These are phyloP conservation scores for Rhogogaster chlorosoma DNA, from an alignment of 2,888 invertebrate species.

Conservation along the genomic window DNA sequence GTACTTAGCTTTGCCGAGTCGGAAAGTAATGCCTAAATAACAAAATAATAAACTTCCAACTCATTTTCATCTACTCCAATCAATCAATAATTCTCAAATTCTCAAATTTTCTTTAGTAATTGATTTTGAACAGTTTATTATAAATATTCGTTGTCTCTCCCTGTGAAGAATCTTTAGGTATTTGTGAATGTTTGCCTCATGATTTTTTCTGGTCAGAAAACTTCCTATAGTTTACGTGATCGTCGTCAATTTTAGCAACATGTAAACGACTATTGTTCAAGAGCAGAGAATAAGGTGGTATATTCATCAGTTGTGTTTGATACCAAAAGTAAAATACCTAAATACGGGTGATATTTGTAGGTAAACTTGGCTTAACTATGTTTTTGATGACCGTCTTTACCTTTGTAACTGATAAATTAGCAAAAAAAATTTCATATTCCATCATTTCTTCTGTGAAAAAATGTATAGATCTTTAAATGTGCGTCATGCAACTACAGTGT, in stretches of 20 bases:
- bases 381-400: neutral
- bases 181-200: neutral
- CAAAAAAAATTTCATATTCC: neutral
- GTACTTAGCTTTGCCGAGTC: neutral
- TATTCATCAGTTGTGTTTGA: neutral
- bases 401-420: neutral
- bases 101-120: neutral
- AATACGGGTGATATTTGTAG: neutral
- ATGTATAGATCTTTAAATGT: constrained; percentile 30
- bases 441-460: neutral
- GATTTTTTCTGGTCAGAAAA: neutral
- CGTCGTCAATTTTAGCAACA: neutral
- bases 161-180: neutral
- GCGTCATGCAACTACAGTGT: constrained; percentile 49
- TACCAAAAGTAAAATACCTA: neutral
- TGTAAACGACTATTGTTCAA: neutral
- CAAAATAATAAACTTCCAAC: neutral
- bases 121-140: neutral
- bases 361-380: neutral
- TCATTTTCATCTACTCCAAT: neutral
- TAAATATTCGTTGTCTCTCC: neutral
- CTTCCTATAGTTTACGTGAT: neutral
- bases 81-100: neutral
- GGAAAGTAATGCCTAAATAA: neutral
- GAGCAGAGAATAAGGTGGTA: neutral